Evolutionary conservation across 2,888 invertebrate species (phyloP).

Genomic region (Leptinotarsa juncta): DNA sequence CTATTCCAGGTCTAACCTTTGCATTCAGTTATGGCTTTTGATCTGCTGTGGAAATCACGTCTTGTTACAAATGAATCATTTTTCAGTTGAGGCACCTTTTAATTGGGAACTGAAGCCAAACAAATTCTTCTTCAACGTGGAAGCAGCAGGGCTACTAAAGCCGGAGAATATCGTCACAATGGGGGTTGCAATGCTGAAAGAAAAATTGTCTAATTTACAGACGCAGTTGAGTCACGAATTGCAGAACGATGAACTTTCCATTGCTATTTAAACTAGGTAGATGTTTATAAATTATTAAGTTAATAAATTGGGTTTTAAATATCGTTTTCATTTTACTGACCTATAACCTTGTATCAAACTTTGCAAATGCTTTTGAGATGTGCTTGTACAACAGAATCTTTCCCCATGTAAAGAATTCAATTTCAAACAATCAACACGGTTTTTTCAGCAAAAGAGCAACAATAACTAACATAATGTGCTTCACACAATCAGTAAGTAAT

Average conservation of each 20-base stretch:
- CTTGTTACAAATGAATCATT: slow-evolving; percentile 19
- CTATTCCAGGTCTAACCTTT: not conserved
- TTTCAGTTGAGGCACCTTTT: slow-evolving; percentile 86
- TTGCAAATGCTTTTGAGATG: too few species aligned
- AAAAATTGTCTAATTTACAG: slow-evolving; percentile 95
- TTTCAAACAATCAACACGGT: too few species aligned
- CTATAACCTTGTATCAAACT: too few species aligned
- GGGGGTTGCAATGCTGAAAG: slow-evolving; percentile 93
- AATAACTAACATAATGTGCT: too few species aligned
- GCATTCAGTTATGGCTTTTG: too few species aligned
- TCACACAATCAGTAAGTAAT: too few species aligned
- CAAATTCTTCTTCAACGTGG: slow-evolving; percentile 97
- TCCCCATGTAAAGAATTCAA: too few species aligned
- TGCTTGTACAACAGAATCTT: too few species aligned
- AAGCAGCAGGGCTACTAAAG: slow-evolving; percentile 92
- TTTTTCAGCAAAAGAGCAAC: too few species aligned
- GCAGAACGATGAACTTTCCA: slow-evolving; percentile 85
- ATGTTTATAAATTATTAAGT: slow-evolving; percentile 14
- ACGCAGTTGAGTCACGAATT: slow-evolving; percentile 90
- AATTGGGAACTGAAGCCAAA: slow-evolving; percentile 96
- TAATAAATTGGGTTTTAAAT: slow-evolving; percentile 6
- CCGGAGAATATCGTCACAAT: slow-evolving; percentile 97
- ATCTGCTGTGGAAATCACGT: too few species aligned
- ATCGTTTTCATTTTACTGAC: not conserved
- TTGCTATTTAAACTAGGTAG: slow-evolving; percentile 56